These are phyloP conservation scores for Andrena haemorrhoa DNA, from an alignment of 2,888 invertebrate genomes.

Conservation along the genomic window DNA sequence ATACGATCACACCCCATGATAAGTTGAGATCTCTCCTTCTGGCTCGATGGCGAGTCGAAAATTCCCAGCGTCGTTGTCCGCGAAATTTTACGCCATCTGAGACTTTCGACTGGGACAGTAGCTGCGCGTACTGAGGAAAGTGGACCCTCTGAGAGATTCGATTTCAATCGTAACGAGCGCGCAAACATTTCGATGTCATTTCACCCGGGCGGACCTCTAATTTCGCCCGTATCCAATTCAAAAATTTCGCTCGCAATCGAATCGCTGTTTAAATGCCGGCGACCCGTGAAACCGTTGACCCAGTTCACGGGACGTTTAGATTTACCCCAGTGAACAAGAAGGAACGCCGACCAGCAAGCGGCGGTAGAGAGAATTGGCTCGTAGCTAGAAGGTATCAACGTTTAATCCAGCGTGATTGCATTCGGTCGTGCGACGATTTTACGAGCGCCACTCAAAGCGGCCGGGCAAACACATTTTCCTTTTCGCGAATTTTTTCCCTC, in stretches of 20 bases:
- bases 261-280: constrained; percentile 55
- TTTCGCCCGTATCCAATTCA: constrained; percentile 43
- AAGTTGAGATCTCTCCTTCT: too few relatives aligned
- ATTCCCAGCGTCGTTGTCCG: too few relatives aligned
- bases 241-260: constrained; percentile 57
- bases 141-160: neutral
- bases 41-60: too few relatives aligned
- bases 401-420: constrained; percentile 66
- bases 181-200: constrained; percentile 28
- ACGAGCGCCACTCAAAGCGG: constrained; percentile 55
- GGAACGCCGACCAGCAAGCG: constrained; percentile 24
- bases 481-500: constrained; percentile 51
- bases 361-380: constrained; percentile 54
- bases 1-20: neutral
- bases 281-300: constrained; percentile 64
- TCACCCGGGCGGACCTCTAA: constrained; percentile 7
- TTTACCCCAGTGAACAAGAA: constrained; percentile 53
- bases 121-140: too few relatives aligned
- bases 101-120: too few relatives aligned
- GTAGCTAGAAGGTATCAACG: constrained; percentile 60
- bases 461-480: constrained; percentile 61
- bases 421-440: constrained; percentile 61
- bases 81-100: too few relatives aligned
- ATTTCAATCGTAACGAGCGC: constrained; percentile 28
- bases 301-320: constrained; percentile 52